Conservation (phyloP, 2,888 invertebrate species). For the Spodoptera exigua region DNA sequence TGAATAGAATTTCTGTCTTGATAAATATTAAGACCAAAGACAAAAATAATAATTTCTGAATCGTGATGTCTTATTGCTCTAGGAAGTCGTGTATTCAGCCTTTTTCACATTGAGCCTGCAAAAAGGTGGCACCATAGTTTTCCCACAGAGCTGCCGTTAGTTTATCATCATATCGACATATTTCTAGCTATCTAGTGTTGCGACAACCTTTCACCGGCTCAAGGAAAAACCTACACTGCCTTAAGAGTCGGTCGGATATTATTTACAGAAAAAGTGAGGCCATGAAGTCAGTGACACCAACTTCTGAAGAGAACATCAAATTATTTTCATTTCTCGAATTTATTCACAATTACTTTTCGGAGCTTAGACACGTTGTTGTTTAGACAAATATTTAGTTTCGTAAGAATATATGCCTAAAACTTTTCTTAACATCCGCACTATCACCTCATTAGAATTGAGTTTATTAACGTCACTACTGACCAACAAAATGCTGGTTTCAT, state of each 20-base stretch:
- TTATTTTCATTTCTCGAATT: no score
- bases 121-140: conserved; percentile 59
- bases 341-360: no score
- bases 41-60: conserved; percentile 4
- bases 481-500: no score
- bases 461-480: no score
- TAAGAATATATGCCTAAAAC: no score
- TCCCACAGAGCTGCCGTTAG: conserved; percentile 77
- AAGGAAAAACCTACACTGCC: conserved; percentile 86
- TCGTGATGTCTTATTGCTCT: conserved; percentile 19
- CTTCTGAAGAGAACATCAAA: not conserved
- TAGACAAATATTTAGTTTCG: no score
- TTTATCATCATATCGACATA: conserved; percentile 81
- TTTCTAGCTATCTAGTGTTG: conserved; percentile 78
- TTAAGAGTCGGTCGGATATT: conserved; percentile 80
- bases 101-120: conserved; percentile 47
- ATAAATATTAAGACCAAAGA: not conserved
- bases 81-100: conserved; percentile 44
- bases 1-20: no score
- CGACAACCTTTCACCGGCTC: conserved; percentile 85
- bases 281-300: conserved; percentile 62
- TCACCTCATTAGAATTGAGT: no score
- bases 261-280: conserved; percentile 85
- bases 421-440: no score
- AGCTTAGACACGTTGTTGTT: no score